Conservation (phyloP, 2,888 invertebrate genomes). For the Suillia variegata region DNA sequence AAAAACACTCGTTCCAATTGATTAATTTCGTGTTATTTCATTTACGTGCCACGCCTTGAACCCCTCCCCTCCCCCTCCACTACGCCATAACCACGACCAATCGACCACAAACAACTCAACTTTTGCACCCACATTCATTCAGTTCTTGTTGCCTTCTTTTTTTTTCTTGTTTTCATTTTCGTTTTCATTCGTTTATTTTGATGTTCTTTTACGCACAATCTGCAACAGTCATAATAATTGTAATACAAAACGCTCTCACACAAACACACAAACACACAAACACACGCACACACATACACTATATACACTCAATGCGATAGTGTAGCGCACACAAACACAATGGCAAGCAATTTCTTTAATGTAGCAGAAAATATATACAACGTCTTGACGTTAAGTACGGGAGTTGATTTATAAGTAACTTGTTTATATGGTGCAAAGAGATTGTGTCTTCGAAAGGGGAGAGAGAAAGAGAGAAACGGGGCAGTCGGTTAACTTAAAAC, state of each 20-base stretch:
- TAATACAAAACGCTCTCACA: slow-evolving; percentile 5
- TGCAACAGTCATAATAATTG: slow-evolving; percentile 14
- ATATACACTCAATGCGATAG: not conserved
- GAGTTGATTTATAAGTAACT: not conserved
- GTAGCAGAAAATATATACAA: slow-evolving; percentile 17
- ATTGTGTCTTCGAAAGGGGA: not conserved
- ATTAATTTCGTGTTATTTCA: slow-evolving; percentile 18
- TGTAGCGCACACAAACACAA: not conserved
- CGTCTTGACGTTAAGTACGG: not conserved
- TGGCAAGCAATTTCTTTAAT: slow-evolving; percentile 15
- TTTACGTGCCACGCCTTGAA: not conserved
- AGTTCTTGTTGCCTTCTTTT: no score
- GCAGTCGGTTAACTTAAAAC: no score
- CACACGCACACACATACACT: not conserved
- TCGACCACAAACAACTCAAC: not conserved
- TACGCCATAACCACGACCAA: not conserved
- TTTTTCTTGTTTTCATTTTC: not conserved
- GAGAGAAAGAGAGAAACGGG: no score
- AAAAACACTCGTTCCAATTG: slow-evolving; percentile 15
- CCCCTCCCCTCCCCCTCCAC: not conserved
- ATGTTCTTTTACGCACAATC: slow-evolving; percentile 16
- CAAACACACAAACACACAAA: not conserved
- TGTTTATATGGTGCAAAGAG: not conserved
- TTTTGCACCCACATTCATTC: not conserved
- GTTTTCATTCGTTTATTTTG: not conserved